Evolutionary conservation across 2,888 invertebrate species (phyloP), one percentile per base, ranked within the genome.

Genomic region (Lithophane semibrunnea): DNA sequence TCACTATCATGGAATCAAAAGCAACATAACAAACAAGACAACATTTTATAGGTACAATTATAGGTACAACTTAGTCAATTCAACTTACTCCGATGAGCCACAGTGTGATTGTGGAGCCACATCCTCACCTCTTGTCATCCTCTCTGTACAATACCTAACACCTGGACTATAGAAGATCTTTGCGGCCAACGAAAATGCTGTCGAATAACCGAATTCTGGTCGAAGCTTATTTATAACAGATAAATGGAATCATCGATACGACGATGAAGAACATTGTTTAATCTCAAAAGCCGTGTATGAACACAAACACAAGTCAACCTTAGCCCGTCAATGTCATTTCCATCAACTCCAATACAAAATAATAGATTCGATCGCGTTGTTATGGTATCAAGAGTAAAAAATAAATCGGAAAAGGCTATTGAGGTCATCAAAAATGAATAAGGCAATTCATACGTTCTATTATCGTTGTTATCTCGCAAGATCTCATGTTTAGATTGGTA

Each of bases 271-370:
- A 9, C 3, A 49, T 56, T 58, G 49, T 18, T 0, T 60, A 24
- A 63, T 61, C 54, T 21, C 12, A 29, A 74, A 37, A 21, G 1
- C 13, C n/a, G 9, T 49, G 0, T 47, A 21, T 16, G 16, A 61
- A 61, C 44, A 16, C 44, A 37, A 24, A 63, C 37, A 78, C 2
- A 54, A 44, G 47, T 13, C 18, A 49, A 66, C 12, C 37, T 42
- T 47, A 67, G n/a, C 7, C 24, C 47, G 67, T 64, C 80, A 72
- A 81, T 79, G 80, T 72, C 80, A 79, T 84, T 60, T 79, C 47
- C 47, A 81, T 84, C 58, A 64, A 79, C 52, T 60, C 47, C 29
- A 79, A 79, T 79, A 69, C 78, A 80, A 54, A 49, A 56, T 84
- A 79, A 79, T 79, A 67, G 61, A 61, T 29, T 29, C 1, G 49